These are phyloP conservation scores for Echeneis naucrates DNA, from an alignment of 2,797 vertebrate genomes.

Conservation along the genomic window DNA sequence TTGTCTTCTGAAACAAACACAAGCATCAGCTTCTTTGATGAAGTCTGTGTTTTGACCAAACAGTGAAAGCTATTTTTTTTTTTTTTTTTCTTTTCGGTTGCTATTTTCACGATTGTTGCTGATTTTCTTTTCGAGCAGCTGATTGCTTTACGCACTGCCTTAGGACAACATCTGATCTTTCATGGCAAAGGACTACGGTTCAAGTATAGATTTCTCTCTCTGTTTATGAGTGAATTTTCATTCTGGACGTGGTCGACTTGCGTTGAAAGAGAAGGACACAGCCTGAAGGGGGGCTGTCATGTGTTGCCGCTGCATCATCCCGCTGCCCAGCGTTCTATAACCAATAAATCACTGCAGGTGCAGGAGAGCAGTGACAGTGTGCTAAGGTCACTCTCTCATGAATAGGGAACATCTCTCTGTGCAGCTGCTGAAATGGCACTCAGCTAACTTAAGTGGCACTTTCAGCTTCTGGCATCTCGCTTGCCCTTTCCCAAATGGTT, in stretches of 20 bases:
- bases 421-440: constrained; percentile 66
- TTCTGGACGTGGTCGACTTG: constrained; percentile 21
- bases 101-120: background rate
- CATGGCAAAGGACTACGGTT: background rate
- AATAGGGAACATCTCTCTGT: constrained; percentile 65
- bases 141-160: background rate
- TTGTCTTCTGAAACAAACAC: constrained; percentile 46
- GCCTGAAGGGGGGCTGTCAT: constrained; percentile 44
- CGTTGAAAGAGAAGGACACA: constrained; percentile 62
- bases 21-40: constrained; percentile 37
- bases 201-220: background rate
- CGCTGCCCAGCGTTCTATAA: constrained; percentile 54
- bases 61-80: too few species aligned
- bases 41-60: constrained; percentile 26
- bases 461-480: constrained; percentile 46
- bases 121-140: background rate
- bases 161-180: background rate
- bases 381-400: constrained; percentile 76
- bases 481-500: constrained; percentile 44
- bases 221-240: constrained; percentile 7
- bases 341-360: constrained; percentile 78
- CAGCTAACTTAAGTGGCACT: constrained; percentile 53
- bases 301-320: constrained; percentile 49
- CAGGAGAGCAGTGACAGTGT: constrained; percentile 64
- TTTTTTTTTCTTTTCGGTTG: too few species aligned